Base-by-base conservation (phyloP, 2,113 vertebrate genomes). In the Pandion haliaetus region DNA sequence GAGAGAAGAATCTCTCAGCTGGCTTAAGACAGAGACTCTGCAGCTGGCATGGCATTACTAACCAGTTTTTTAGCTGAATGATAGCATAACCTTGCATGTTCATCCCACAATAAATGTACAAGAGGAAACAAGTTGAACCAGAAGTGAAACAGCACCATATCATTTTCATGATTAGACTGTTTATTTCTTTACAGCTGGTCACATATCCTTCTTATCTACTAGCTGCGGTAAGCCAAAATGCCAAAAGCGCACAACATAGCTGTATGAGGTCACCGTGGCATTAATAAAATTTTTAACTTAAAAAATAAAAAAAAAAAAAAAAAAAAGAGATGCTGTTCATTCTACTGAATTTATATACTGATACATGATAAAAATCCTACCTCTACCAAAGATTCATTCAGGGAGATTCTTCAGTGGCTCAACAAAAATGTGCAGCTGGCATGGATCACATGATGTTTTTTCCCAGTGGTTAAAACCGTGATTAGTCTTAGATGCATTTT, bases 141-240 rank as follows among this genome's bases (percentile, higher is more conserved):
- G 88, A 95, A 92, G 25, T 63, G 55, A 94, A 95, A 79, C 52
- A 65, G 81, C 31, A 69, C 61, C 28, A 0, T 57, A 74, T 49
- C 5, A 62, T 86, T 90, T 86, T 78, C 92, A 74, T 50, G 55
- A 92, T 86, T 88, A 93, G 72, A 84, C 28, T 83, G 31, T 72
- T 95, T 91, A 83, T 91, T 88, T 86, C 70, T 81, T 86, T 82
- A 86, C 52, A 84, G 66, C 72, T 91, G 91, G 94, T 89, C 76
- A 86, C 4, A 5, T 31, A 81, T 74, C 36, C 47, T 86, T 44
- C 88, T 93, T 95, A 86, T 93, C 96, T 95, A 66, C 47, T 47
- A 59, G 36, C 45, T 74, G 57, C 1, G 5, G 63, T 72, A 25
- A 95, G 86, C 57, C 95, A 95, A 95, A 88, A 93, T 74, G 59